Evolutionary conservation across 2,888 invertebrate species (phyloP).

Genomic region (Geotrupes spiniger): DNA sequence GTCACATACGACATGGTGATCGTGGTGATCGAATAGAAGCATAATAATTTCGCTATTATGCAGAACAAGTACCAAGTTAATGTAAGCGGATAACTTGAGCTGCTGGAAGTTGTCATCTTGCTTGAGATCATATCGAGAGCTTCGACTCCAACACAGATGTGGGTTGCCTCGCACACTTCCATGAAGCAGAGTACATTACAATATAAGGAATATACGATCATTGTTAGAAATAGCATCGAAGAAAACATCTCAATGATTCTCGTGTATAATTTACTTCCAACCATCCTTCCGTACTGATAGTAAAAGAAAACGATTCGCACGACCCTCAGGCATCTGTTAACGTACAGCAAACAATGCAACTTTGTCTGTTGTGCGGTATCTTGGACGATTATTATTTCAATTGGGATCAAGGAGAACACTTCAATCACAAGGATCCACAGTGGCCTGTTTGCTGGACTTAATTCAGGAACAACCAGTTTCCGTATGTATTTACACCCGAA

Average conservation of each 20-base stretch:
- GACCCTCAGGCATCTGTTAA: slow-evolving; percentile 15
- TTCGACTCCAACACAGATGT: not conserved
- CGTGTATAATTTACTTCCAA: slow-evolving; percentile 6
- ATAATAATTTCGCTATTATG: slow-evolving; percentile 3
- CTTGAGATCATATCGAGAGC: slow-evolving; percentile 8
- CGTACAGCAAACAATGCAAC: slow-evolving; percentile 10
- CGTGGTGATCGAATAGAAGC: slow-evolving; percentile 13
- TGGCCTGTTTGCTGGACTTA: slow-evolving; percentile 8
- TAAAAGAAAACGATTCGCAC: slow-evolving; percentile 17
- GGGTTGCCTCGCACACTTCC: not conserved
- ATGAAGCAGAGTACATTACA: slow-evolving; percentile 13
- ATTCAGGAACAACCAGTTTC: slow-evolving; percentile 12
- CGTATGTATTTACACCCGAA: slow-evolving; percentile 11
- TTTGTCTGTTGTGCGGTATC: slow-evolving; percentile 4
- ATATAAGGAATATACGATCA: slow-evolving; percentile 10
- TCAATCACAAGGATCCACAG: slow-evolving; percentile 17
- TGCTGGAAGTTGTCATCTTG: slow-evolving; percentile 10
- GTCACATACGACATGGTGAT: slow-evolving; percentile 14
- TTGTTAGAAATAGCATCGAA: slow-evolving; percentile 10
- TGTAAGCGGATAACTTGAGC: not conserved
- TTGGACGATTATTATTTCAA: slow-evolving; percentile 22
- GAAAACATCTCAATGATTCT: slow-evolving; percentile 11
- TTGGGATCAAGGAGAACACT: slow-evolving; percentile 26
- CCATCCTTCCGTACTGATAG: slow-evolving; percentile 8
- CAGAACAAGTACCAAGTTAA: slow-evolving; percentile 10